Conservation (phyloP, 2,113 vertebrate species). For the Phoxinus phoxinus region DNA sequence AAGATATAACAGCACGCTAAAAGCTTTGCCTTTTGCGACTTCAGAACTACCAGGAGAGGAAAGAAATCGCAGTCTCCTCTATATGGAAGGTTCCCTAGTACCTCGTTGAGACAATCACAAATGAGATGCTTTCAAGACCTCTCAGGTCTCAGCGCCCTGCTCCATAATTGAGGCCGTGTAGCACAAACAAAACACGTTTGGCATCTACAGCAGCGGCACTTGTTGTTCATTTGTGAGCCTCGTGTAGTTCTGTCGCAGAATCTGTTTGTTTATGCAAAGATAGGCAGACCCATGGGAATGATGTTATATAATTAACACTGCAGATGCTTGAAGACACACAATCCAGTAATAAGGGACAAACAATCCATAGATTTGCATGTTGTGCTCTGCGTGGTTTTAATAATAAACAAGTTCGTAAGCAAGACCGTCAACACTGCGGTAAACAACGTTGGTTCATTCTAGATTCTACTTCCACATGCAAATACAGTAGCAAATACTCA, state of each 20-base stretch:
- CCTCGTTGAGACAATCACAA: constrained; percentile 10
- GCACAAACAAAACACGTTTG: constrained; percentile 20
- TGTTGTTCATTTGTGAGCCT: constrained; percentile 56
- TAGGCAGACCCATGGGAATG: constrained; percentile 52
- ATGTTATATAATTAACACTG: constrained; percentile 66
- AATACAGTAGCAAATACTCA: neutral
- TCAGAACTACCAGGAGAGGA: neutral
- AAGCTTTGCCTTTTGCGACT: neutral
- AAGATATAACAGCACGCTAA: neutral
- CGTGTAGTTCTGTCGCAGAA: constrained; percentile 42
- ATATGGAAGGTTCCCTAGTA: neutral
- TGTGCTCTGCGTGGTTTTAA: neutral
- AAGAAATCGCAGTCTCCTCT: neutral
- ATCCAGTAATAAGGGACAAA: constrained; percentile 57
- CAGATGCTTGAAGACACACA: constrained; percentile 65
- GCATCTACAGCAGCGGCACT: constrained; percentile 35
- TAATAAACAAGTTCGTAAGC: neutral
- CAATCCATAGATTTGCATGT: constrained; percentile 51
- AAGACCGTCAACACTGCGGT: neutral
- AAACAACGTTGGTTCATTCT: neutral
- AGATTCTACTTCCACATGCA: neutral
- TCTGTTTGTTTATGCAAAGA: constrained; percentile 49
- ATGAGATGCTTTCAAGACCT: constrained; percentile 8
- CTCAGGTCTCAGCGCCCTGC: neutral
- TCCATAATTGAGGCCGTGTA: constrained; percentile 22